phyloP scores from a whole-genome alignment of 1,140 invertebrate species.

The Cyclargus thomasi region DNA sequence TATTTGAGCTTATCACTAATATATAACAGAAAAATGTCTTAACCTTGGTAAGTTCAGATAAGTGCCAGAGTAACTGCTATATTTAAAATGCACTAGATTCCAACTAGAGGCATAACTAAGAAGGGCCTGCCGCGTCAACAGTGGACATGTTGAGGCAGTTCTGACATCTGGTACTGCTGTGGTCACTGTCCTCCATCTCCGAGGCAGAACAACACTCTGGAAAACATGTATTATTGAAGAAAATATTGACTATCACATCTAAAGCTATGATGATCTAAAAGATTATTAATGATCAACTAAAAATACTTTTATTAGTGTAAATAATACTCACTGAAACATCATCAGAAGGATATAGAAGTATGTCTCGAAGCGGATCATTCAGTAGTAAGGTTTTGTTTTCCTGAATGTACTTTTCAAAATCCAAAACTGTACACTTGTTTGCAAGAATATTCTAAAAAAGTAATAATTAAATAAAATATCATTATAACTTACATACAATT shows the following conservation, averaged over 20 bases:
- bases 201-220: constrained; percentile 86
- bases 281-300: background rate
- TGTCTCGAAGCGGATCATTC: constrained; percentile 94
- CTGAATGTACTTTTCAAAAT: constrained; percentile 91
- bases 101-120: constrained; percentile 90
- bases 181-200: constrained; percentile 84
- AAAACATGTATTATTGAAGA: constrained; percentile 8
- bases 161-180: constrained; percentile 80
- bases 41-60: constrained; percentile 92
- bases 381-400: constrained; percentile 93
- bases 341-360: constrained; percentile 92
- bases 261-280: background rate
- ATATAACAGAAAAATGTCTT: constrained; percentile 40
- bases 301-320: constrained; percentile 15
- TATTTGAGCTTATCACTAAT: too few species aligned
- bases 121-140: constrained; percentile 90
- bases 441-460: constrained; percentile 60
- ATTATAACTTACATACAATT: too few species aligned
- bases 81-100: constrained; percentile 92
- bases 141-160: constrained; percentile 75
- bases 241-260: background rate
- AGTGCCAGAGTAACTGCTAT: constrained; percentile 87
- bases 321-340: constrained; percentile 88
- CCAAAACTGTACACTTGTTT: constrained; percentile 78
- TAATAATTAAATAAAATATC: constrained; percentile 14